A percentile compares a stretch with the other conserved stretches of the same genome.
Conservation (phyloP, 2,797 vertebrate species). For the Glossophaga mutica region DNA sequence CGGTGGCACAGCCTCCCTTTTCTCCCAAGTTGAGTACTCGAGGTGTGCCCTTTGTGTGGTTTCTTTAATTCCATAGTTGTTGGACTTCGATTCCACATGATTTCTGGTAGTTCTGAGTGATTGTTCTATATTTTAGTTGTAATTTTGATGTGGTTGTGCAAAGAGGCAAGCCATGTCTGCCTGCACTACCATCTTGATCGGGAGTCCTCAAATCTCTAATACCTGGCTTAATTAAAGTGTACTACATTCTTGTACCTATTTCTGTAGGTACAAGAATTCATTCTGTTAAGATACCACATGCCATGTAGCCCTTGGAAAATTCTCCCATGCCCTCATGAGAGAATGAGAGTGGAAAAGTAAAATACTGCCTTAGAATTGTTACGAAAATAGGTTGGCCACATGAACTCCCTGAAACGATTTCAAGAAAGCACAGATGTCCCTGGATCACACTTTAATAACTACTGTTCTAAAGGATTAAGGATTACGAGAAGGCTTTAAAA, state of each 20-base stretch:
- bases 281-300: background rate
- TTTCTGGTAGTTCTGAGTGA: no score
- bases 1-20: no score
- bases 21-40: no score
- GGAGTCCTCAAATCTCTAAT: background rate
- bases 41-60: no score
- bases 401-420: background rate
- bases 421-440: background rate
- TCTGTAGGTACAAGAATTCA: background rate
- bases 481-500: background rate
- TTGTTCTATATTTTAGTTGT: no score
- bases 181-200: no score
- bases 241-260: background rate
- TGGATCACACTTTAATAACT: background rate
- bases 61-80: no score
- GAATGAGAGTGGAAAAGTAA: background rate
- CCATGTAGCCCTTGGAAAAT: background rate
- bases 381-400: constrained; percentile 30
- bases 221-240: background rate
- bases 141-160: no score
- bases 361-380: background rate
- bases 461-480: constrained; percentile 2
- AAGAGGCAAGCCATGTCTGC: no score
- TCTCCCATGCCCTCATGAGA: background rate
- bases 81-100: no score